These are phyloP conservation scores for Myiotriccus ornatus DNA, from an alignment of 2,797 vertebrate species.

Conservation along the genomic window DNA sequence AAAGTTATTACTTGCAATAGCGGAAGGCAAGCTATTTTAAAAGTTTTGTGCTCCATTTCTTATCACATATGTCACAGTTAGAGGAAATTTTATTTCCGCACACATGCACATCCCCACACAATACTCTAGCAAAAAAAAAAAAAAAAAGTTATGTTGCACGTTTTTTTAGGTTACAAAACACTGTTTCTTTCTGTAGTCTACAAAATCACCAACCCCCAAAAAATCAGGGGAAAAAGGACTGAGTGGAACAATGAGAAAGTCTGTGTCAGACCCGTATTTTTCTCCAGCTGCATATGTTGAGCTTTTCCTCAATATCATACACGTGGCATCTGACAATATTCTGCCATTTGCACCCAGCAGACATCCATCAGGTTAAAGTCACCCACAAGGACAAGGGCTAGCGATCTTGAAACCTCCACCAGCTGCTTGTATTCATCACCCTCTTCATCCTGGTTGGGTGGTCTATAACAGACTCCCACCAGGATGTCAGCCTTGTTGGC, in stretches of 20 bases:
- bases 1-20: conserved; percentile 1
- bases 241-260: neutral
- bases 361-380: too few species aligned
- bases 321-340: neutral
- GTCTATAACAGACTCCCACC: too few species aligned
- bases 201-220: neutral
- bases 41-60: conserved; percentile 7
- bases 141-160: neutral
- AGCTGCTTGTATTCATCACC: too few species aligned
- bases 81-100: conserved; percentile 6
- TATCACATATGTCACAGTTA: neutral
- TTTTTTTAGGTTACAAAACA: conserved; percentile 1
- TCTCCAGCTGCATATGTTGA: neutral
- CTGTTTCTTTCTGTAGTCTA: neutral
- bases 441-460: too few species aligned
- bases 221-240: neutral
- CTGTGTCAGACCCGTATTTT: neutral
- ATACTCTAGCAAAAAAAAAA: neutral
- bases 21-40: conserved; percentile 33
- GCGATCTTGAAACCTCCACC: too few species aligned
- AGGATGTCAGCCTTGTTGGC: too few species aligned
- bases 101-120: neutral
- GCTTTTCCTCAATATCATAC: neutral
- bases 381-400: too few species aligned
- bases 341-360: neutral